Base-by-base conservation (phyloP, 2,888 invertebrate genomes). In the Acanthoscelides obtectus region DNA sequence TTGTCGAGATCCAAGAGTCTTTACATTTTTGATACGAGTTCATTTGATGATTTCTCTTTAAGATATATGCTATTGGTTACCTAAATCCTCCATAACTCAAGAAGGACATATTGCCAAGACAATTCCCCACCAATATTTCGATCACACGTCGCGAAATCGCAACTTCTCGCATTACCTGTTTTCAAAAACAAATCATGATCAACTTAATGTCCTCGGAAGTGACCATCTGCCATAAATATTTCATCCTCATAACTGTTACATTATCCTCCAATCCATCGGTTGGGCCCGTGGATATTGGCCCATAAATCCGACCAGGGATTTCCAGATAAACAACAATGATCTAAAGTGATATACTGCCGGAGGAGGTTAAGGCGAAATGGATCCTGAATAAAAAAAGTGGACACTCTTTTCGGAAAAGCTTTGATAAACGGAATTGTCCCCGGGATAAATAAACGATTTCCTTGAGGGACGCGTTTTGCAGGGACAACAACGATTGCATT, bases 321-420 rank as follows among this genome's bases (percentile, higher is more conserved):
- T 77, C 77, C 77, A 80, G 81, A 81, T 81, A 81, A 81, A 82
- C 81, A 82, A 81, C 80, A 80, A 80, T 79, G 81, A 79, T 79
- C 79, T 77, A 75, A 75, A 78, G 79, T 80, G 81, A 81, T 80
- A 77, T 78, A 78, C 72, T 76, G 72, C 73, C 67, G 71, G 72
- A 73, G 73, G 77, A 79, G 77, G 77, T 77, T 78, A 77, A 78
- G 77, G 76, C 76, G 75, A 78, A 76, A 79, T 79, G 77, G 77
- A 73, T 75, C 75, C 74, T 75, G 75, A 78, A 79, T 77, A 79
- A 78, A 77, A 66, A 66, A 66, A 66, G 22, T 22, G 20, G 22
- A 45, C 20, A 19, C 66, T 17, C 22, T 22, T 66, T 66, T 66
- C 22, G 5, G 66, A 66, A 66, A 66, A 66, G 20, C 66, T 22